Evolutionary conservation across 2,888 invertebrate genomes (phyloP).

Genomic region (Congeria kusceri): DNA sequence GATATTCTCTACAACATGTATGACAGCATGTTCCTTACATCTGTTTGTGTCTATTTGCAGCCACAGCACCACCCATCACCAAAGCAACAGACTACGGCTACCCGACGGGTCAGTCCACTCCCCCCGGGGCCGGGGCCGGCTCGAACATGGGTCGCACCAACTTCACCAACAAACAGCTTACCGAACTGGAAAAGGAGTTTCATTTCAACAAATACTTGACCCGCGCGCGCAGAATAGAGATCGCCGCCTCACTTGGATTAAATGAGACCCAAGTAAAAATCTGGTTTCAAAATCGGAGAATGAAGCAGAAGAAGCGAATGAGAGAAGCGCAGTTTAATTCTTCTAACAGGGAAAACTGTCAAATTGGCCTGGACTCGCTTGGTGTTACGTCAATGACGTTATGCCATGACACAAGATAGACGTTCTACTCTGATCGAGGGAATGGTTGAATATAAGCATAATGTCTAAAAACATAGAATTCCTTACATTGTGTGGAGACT

Average conservation of each 20-base stretch:
- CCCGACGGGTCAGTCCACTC: slow-evolving; percentile 38
- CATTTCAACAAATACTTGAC: slow-evolving; percentile 99
- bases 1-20: too few species aligned
- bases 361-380: slow-evolving; percentile 72
- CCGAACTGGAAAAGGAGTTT: slow-evolving; percentile 99
- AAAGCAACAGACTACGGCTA: slow-evolving; percentile 71
- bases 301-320: slow-evolving; percentile 85
- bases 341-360: slow-evolving; percentile 70
- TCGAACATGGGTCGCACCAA: slow-evolving; percentile 93
- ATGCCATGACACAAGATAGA: slow-evolving; percentile 74
- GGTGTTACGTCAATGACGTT: slow-evolving; percentile 73
- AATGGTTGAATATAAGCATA: slow-evolving; percentile 24
- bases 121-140: slow-evolving; percentile 59
- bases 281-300: slow-evolving; percentile 86
- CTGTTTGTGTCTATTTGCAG: slow-evolving; percentile 46
- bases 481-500: slow-evolving; percentile 12
- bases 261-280: slow-evolving; percentile 94
- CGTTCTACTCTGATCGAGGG: not conserved
- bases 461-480: slow-evolving; percentile 47
- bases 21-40: too few species aligned
- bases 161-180: slow-evolving; percentile 99
- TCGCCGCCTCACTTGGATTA: slow-evolving; percentile 97
- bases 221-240: slow-evolving; percentile 97
- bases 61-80: slow-evolving; percentile 47
- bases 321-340: slow-evolving; percentile 81